Conservation (phyloP, 2,888 invertebrate genomes). For the Drosophila crucigera region DNA sequence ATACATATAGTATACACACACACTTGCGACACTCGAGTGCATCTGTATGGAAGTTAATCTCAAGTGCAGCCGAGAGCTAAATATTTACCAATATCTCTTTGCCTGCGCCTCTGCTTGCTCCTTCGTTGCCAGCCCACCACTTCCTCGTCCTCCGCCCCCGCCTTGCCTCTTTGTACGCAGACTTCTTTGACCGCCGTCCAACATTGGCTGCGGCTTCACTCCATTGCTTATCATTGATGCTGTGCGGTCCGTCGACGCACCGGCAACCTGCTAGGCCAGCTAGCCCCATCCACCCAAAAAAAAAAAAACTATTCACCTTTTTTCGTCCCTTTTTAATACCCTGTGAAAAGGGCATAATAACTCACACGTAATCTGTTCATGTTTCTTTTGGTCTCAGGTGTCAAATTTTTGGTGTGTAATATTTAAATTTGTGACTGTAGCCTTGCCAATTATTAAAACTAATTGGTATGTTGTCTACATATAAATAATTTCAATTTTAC, state of each 20-base stretch:
- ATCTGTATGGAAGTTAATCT: conserved; percentile 73
- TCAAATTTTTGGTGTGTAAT: not conserved
- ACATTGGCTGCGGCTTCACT: conserved; percentile 39
- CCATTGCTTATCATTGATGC: conserved; percentile 60
- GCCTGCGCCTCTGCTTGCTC: conserved; percentile 6
- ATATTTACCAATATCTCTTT: conserved; percentile 70
- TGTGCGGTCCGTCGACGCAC: conserved; percentile 15
- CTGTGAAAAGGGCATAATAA: conserved; percentile 1
- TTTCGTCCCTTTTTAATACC: conserved; percentile 34
- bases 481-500: not conserved
- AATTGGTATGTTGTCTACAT: not conserved
- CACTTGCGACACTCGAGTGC: conserved; percentile 29
- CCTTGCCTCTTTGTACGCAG: conserved; percentile 27
- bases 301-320: conserved; percentile 51
- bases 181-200: conserved; percentile 57
- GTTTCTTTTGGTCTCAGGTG: not conserved
- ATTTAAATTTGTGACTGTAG: not conserved
- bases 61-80: conserved; percentile 81
- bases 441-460: not conserved
- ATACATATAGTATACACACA: conserved; percentile 9
- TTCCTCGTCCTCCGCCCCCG: not conserved
- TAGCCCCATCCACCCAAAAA: not conserved
- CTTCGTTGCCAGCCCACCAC: not conserved
- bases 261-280: not conserved
- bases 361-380: not conserved